Conservation (phyloP, 2,113 vertebrate genomes). For the Candoia aspera region DNA sequence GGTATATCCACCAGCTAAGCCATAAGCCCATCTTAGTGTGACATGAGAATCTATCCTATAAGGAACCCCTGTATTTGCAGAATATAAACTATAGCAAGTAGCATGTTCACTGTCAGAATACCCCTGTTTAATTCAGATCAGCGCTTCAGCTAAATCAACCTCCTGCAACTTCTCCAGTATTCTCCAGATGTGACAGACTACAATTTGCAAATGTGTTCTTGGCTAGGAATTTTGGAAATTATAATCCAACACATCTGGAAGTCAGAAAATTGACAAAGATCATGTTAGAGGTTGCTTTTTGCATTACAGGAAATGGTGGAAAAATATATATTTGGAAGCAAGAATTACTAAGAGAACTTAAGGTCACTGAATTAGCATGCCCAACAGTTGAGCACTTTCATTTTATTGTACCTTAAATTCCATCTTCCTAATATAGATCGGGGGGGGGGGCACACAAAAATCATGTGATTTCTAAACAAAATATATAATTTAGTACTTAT, state of each 20-base stretch:
- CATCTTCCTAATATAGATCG: background rate
- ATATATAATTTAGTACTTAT: constrained; percentile 31
- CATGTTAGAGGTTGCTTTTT: background rate
- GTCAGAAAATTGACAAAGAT: too few species aligned
- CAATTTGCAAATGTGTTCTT: too few species aligned
- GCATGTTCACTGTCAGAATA: background rate
- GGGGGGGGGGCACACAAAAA: too few species aligned
- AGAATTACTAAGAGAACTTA: background rate
- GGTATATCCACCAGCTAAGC: too few species aligned
- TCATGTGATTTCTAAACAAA: background rate
- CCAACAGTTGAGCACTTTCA: background rate
- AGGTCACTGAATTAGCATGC: background rate
- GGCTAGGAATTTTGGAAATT: too few species aligned
- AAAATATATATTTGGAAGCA: background rate
- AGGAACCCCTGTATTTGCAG: too few species aligned
- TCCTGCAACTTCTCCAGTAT: too few species aligned
- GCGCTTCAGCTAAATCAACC: background rate
- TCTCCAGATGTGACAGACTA: too few species aligned
- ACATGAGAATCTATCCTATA: background rate
- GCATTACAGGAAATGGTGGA: background rate
- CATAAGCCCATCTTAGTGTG: background rate
- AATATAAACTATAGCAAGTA: background rate
- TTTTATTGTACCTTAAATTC: background rate
- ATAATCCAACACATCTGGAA: too few species aligned
- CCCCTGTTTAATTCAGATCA: background rate